Percentiles rank a stretch among this genome's conserved stretches.
phyloP scores from a whole-genome alignment of 2,888 invertebrate species.

The Erannis defoliaria region DNA sequence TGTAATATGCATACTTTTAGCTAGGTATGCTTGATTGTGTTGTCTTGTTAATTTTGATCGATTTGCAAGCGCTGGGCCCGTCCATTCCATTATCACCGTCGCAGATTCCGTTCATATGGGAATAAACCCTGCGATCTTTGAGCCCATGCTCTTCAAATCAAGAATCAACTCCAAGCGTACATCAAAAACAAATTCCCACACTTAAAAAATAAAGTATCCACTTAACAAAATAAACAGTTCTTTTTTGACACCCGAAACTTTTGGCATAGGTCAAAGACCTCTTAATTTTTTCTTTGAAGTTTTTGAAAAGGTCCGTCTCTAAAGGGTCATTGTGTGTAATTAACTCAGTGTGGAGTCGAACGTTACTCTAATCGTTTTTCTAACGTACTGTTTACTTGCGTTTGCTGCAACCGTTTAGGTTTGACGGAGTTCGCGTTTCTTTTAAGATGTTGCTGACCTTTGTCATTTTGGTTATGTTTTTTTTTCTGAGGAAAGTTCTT shows the following conservation, averaged over 20 bases:
- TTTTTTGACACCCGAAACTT: conserved; percentile 49
- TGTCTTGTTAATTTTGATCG: too few relatives aligned
- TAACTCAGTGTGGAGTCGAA: conserved; percentile 73
- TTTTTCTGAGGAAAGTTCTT: not conserved
- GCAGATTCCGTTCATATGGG: too few relatives aligned
- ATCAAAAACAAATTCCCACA: conserved; percentile 14
- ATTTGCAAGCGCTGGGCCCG: too few relatives aligned
- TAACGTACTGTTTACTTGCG: conserved; percentile 54
- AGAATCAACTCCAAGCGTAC: too few relatives aligned
- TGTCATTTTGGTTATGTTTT: conserved; percentile 3
- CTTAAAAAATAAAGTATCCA: conserved; percentile 33
- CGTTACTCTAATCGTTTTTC: conserved; percentile 68
- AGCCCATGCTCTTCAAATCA: too few relatives aligned
- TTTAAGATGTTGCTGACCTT: conserved; percentile 26
- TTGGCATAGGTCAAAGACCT: conserved; percentile 64
- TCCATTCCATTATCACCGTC: too few relatives aligned
- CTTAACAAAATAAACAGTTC: conserved; percentile 27
- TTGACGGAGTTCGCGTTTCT: conserved; percentile 22
- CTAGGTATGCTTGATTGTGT: too few relatives aligned
- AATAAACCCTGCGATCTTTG: too few relatives aligned
- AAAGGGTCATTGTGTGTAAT: conserved; percentile 77
- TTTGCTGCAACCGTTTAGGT: conserved; percentile 41
- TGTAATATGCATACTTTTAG: too few relatives aligned
- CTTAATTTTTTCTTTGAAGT: conserved; percentile 55
- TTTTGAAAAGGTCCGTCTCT: conserved; percentile 62